Conservation (phyloP, 1,140 invertebrate genomes). For the Lepidurus arcticus region DNA sequence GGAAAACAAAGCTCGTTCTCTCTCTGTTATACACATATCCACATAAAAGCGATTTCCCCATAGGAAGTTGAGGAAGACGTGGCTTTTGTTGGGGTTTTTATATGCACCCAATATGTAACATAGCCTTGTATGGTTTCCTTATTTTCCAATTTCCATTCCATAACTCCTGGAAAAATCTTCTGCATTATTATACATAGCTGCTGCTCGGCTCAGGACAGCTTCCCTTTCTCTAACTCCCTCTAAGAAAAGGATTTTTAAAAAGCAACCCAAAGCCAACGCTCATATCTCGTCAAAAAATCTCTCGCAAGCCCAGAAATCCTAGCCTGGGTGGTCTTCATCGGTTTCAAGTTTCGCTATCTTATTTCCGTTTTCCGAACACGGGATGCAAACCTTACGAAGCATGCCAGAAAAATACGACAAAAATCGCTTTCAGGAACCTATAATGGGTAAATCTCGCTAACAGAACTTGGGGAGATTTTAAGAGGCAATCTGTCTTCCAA, state of each 20-base stretch:
- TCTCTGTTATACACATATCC: neutral
- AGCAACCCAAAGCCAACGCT: neutral
- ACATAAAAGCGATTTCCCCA: neutral
- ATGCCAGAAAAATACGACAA: neutral
- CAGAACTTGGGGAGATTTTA: neutral
- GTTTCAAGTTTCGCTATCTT: slow-evolving; percentile 8
- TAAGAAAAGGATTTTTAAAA: neutral
- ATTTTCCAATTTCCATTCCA: neutral
- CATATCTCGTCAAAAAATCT: neutral
- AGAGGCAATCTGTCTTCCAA: neutral
- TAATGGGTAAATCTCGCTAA: neutral
- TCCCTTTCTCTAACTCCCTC: neutral
- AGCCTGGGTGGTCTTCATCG: slow-evolving; percentile 12
- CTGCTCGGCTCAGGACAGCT: neutral
- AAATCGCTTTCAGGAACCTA: neutral
- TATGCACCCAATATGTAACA: slow-evolving; percentile 3
- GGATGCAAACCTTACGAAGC: neutral
- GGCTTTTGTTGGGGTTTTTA: neutral
- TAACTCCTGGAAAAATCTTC: neutral
- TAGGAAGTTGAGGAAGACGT: neutral
- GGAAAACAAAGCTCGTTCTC: no score
- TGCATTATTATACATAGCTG: neutral
- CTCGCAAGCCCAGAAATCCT: neutral
- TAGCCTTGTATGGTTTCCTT: slow-evolving; percentile 4
- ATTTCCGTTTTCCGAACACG: slow-evolving; percentile 12